These are phyloP conservation scores for Actenoides lindsayi DNA, from an alignment of 2,113 vertebrate species.

Conservation along the genomic window DNA sequence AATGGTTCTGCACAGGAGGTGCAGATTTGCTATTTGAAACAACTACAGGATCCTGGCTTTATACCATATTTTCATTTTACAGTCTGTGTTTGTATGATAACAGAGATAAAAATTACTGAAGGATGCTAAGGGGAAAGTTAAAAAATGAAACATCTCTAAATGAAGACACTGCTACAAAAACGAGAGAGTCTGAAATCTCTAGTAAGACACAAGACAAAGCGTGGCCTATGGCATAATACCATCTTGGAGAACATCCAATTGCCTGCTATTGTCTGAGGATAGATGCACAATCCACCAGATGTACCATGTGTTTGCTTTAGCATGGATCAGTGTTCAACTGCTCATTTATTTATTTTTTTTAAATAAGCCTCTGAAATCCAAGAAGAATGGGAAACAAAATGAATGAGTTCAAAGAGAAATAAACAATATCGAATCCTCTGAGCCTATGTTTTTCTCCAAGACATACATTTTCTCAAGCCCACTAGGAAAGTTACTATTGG, in stretches of 20 bases:
- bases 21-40: background rate
- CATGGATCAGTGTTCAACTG: conserved; percentile 56
- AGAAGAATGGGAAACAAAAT: conserved; percentile 69
- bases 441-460: conserved; percentile 48
- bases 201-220: conserved; percentile 48
- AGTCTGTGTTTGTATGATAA: background rate
- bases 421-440: conserved; percentile 63
- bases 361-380: conserved; percentile 71
- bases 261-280: conserved; percentile 51
- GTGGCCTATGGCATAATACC: conserved; percentile 42
- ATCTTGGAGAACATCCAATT: conserved; percentile 61
- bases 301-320: conserved; percentile 58
- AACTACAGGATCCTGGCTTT: background rate
- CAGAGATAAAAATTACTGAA: conserved; percentile 2
- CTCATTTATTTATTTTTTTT: background rate
- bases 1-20: background rate
- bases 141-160: conserved; percentile 19
- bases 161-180: conserved; percentile 1
- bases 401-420: conserved; percentile 63
- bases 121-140: conserved; percentile 2
- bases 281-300: conserved; percentile 54
- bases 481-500: conserved; percentile 15
- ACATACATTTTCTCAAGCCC: conserved; percentile 46
- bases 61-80: background rate
- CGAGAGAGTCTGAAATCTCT: background rate